A percentile compares a stretch with the other conserved stretches of the same genome.
These are phyloP conservation scores for Celastrina argiolus DNA, from an alignment of 2,888 invertebrate species.

Conservation along the genomic window DNA sequence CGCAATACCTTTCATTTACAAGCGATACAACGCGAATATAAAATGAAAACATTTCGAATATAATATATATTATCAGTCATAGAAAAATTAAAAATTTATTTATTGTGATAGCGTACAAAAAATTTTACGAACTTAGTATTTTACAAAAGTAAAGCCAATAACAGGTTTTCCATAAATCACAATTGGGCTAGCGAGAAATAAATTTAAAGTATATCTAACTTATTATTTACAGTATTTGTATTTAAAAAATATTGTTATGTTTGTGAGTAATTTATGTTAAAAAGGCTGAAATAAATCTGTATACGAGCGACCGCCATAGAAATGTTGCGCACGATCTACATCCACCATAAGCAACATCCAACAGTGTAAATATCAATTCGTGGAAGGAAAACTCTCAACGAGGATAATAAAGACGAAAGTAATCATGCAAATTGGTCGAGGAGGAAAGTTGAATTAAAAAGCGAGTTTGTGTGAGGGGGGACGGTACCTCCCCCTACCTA, in stretches of 20 bases:
- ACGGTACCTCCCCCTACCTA: conserved; percentile 46
- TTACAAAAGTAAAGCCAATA: too few relatives aligned
- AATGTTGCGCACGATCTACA: too few relatives aligned
- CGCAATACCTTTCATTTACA: background rate
- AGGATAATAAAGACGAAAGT: conserved; percentile 76
- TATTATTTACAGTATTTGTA: too few relatives aligned
- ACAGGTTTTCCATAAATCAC: too few relatives aligned
- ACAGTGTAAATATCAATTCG: conserved; percentile 30
- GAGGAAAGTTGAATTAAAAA: conserved; percentile 77
- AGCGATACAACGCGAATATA: background rate
- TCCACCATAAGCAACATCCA: background rate
- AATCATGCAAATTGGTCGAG: conserved; percentile 76
- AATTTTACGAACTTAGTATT: too few relatives aligned
- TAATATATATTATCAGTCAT: too few relatives aligned
- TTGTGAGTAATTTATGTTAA: background rate
- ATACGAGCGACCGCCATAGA: background rate
- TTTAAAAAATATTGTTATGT: too few relatives aligned
- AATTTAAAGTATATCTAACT: too few relatives aligned
- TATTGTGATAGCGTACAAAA: too few relatives aligned
- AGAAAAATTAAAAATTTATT: too few relatives aligned
- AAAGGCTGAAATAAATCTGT: too few relatives aligned
- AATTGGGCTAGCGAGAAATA: too few relatives aligned
- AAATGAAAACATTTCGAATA: background rate
- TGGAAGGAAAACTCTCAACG: conserved; percentile 42
- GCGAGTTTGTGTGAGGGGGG: conserved; percentile 49